Evolutionary conservation across 1,140 invertebrate species (phyloP), one percentile per base, ranked within the genome.

Genomic region (Lordiphosa collinella): DNA sequence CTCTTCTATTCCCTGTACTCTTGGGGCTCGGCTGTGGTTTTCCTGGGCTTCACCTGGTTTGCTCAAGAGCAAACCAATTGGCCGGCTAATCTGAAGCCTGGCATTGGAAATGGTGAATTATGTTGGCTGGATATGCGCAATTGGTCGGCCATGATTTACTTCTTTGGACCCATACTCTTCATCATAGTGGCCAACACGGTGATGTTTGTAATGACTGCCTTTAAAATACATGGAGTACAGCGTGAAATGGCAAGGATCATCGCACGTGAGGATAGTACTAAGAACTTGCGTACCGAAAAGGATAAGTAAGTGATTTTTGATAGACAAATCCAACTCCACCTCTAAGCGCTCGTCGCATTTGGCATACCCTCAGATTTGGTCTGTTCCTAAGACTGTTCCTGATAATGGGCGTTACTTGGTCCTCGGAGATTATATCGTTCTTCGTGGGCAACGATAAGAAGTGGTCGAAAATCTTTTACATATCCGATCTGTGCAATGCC

Each of bases 321-420:
- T 25, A 10, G 22, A 36, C 13, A 6, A 8, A 40, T 55, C 35
- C 29, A 55, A 61, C 36, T 46, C 22, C 11, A 35, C 13, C 41
- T 66, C 35, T 35, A 55, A 46, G 47, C 6, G 11, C 10, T 8
- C 41, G 53, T 46, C 32, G 40, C 18, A 5, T 34, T 11, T 29
- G 14, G 5, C 41, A 38, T 12, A 6, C 32, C 51, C 86, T 6
- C 71, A 94, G 93, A 88, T 93, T 93, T 56, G 91, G 92, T 48
- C 76, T 94, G 0, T 94, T 94, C 61, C 56, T 94, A 38, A 94
- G 94, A 59, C 85, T 95, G 4, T 93, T 94, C 51, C 90, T 94
- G 13, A 93, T 94, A 0, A 94, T 94, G 93, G 94, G 94, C 4
- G 91, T 94, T 1, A 94, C 92, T 50, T 95, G 94, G 94, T 90